Evolutionary conservation across 1,140 invertebrate species (phyloP).

Genomic region (Aleiodes sp.): DNA sequence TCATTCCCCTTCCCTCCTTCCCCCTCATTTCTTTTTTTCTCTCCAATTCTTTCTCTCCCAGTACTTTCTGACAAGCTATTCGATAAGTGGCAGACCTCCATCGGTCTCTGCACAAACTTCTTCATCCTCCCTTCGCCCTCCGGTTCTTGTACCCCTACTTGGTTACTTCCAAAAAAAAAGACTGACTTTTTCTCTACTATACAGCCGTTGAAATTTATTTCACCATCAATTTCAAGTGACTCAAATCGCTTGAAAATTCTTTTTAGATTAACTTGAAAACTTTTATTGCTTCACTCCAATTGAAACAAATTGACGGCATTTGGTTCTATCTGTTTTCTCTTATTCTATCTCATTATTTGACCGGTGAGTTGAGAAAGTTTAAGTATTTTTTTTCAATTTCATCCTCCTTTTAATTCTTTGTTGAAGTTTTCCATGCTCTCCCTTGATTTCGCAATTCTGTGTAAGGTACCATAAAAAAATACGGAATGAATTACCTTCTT

Average conservation of each 20-base stretch:
- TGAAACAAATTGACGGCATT: slow-evolving; percentile 28
- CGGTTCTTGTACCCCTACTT: not conserved
- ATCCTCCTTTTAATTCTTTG: not conserved
- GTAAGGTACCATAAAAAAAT: no score
- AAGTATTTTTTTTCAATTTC: not conserved
- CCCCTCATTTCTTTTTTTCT: no score
- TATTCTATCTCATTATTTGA: not conserved
- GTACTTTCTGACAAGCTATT: slow-evolving; percentile 20
- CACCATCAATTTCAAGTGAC: slow-evolving; percentile 12
- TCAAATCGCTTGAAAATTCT: slow-evolving; percentile 17
- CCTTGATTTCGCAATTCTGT: no score
- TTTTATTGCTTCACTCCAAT: slow-evolving; percentile 31
- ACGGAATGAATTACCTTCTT: no score
- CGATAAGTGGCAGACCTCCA: slow-evolving; percentile 5
- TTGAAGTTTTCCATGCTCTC: no score
- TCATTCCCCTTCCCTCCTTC: not conserved
- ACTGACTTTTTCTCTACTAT: not conserved
- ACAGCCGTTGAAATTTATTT: slow-evolving; percentile 28
- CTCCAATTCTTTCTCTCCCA: no score
- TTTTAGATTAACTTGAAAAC: slow-evolving; percentile 25
- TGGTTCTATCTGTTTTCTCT: slow-evolving; percentile 9
- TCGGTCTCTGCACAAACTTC: slow-evolving; percentile 17
- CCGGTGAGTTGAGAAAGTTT: not conserved
- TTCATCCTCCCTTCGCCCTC: not conserved
- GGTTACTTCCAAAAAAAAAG: not conserved